Evolutionary conservation across 2,888 invertebrate genomes (phyloP).

Genomic region (Polyploca ridens): DNA sequence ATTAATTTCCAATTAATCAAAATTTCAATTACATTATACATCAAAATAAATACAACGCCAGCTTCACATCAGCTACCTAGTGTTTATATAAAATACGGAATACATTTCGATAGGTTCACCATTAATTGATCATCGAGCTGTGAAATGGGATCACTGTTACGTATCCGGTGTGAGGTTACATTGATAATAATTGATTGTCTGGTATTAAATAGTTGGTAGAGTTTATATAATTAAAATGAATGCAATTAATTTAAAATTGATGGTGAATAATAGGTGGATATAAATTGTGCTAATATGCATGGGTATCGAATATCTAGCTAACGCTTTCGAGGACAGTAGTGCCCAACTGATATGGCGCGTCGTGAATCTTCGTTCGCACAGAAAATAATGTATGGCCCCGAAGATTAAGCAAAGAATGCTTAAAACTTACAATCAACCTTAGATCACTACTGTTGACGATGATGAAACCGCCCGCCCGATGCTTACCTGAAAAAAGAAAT

Average conservation of each 20-base stretch:
- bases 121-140: not conserved
- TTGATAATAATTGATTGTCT: not conserved
- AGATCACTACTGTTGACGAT: no score
- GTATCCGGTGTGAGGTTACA: not conserved
- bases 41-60: no score
- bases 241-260: not conserved
- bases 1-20: no score
- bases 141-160: not conserved
- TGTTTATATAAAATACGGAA: not conserved
- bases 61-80: not conserved
- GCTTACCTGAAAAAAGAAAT: no score
- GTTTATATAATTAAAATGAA: not conserved
- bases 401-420: no score
- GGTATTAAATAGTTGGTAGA: not conserved
- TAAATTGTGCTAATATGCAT: not conserved
- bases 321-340: no score
- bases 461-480: no score
- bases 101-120: not conserved
- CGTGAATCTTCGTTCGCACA: no score
- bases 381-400: no score
- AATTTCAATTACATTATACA: no score
- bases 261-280: not conserved
- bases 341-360: no score
- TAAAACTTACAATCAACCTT: no score
- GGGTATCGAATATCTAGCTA: not conserved